Evolutionary conservation across 2,797 vertebrate species (phyloP), one percentile per base, ranked within the genome.

Genomic region (Sylvia borin): DNA sequence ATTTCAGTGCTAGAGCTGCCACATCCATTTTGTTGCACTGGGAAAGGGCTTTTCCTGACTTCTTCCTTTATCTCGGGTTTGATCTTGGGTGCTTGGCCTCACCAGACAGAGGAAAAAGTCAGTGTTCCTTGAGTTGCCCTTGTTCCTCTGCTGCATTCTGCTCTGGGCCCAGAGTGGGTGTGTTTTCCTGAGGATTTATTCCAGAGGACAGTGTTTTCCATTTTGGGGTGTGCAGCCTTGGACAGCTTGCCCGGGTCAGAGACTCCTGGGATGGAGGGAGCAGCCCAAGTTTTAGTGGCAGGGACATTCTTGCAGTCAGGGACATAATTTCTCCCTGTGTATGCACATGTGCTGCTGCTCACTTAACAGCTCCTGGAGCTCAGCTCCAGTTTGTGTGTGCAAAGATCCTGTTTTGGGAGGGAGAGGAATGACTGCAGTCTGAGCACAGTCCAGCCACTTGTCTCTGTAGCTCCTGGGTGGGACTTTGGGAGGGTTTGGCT

Each of bases 381-480:
- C 11, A 42, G 40, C 78, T 54, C 25, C 53, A 11, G 22, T 48
- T 53, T 24, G 2, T 34, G 29, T 25, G 54, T 20, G 47, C 38
- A n/a, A 16, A 54, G 78, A 32, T 43, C 27, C 55, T 5, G 29
- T 11, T 48, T 34, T 67, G 72, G 65, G 34, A 31, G 61, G 65
- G 38, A 31, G 17, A 66, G 87, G 25, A 70, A 34, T 0, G 13
- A 2, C 68, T 47, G 72, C 85, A 47, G 36, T n/a, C n/a, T 4
- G 12, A 15, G 42, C 1, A 6, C 36, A 71, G 81, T 68, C 19
- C 45, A 36, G 61, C 61, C 38, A 3, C 0, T 26, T 64, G 4
- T 3, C 1, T 1, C 38, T 34, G 29, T 2, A 29, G 60, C 38
- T 50, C 2, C 1, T 16, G 57, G 43, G 1, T 57, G 72, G 2